Evolutionary conservation across 2,113 vertebrate genomes (phyloP).

Genomic region (Silurus asotus): DNA sequence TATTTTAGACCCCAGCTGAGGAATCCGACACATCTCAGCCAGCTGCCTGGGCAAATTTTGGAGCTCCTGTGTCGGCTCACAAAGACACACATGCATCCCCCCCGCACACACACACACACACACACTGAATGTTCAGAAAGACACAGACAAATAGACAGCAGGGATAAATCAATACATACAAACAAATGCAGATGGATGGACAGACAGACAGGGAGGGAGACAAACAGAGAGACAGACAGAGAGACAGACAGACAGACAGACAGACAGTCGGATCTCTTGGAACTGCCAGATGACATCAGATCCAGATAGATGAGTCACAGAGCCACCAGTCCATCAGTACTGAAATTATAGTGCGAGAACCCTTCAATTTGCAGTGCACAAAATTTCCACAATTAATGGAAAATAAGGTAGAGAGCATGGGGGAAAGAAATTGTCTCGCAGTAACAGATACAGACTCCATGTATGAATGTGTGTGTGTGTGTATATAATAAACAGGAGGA

Average conservation of each 20-base stretch:
- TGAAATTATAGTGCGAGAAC: constrained; percentile 26
- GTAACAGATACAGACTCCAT: not conserved
- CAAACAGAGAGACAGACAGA: not conserved
- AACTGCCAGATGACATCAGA: constrained; percentile 54
- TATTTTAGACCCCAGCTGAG: constrained; percentile 70
- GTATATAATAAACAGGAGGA: constrained; percentile 25
- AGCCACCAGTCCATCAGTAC: constrained; percentile 10
- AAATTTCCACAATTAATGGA: not conserved
- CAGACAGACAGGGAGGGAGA: not conserved
- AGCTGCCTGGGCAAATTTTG: constrained; percentile 67
- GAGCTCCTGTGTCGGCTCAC: constrained; percentile 64
- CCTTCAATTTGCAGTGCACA: not conserved
- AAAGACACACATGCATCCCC: not conserved
- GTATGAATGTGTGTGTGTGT: constrained; percentile 34
- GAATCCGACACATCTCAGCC: constrained; percentile 68
- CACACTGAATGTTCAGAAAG: not conserved
- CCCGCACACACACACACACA: constrained; percentile 18
- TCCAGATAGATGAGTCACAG: constrained; percentile 36
- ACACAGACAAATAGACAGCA: too few species aligned
- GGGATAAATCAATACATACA: too few species aligned
- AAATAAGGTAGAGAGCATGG: not conserved
- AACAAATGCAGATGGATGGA: not conserved
- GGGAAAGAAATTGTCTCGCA: not conserved
- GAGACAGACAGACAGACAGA: too few species aligned
- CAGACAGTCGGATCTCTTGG: not conserved